Percentiles rank a stretch among this genome's conserved stretches.
Conservation (phyloP, 2,888 invertebrate species). For the Stenotaenia linearis region DNA sequence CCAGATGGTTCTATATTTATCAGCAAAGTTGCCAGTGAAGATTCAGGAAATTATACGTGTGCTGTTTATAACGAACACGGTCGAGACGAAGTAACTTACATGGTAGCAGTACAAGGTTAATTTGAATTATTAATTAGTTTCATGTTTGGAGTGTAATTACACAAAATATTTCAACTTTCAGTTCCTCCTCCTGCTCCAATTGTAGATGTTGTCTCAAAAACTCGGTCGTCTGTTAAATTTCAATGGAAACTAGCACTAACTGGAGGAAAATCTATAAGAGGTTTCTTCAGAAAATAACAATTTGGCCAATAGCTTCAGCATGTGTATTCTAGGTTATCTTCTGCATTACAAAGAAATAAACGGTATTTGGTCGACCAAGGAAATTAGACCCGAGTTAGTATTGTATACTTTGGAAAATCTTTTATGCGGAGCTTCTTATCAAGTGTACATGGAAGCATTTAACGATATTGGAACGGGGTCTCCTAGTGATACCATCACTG, state of each 20-base stretch:
- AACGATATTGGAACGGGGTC: neutral
- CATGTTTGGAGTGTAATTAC: neutral
- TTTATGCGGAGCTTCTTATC: neutral
- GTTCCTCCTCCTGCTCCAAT: constrained; percentile 18
- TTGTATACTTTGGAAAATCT: neutral
- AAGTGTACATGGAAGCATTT: neutral
- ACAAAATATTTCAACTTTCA: no score
- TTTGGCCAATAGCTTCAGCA: no score
- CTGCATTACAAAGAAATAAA: neutral
- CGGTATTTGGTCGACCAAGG: neutral
- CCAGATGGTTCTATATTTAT: neutral
- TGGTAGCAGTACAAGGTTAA: neutral
- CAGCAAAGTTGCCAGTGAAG: neutral
- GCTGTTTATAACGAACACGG: neutral
- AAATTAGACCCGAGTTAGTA: neutral
- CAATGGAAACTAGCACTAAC: neutral
- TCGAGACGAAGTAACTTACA: neutral
- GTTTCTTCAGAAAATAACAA: neutral
- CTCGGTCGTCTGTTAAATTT: neutral
- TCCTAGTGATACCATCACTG: neutral
- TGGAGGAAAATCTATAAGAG: neutral
- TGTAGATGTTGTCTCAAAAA: neutral
- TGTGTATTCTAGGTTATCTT: neutral
- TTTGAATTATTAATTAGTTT: neutral
- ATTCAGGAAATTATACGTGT: neutral